A percentile compares a stretch with the other conserved stretches of the same genome.
Evolutionary conservation across 2,888 invertebrate genomes (phyloP).

Genomic region (Mythimna impura): DNA sequence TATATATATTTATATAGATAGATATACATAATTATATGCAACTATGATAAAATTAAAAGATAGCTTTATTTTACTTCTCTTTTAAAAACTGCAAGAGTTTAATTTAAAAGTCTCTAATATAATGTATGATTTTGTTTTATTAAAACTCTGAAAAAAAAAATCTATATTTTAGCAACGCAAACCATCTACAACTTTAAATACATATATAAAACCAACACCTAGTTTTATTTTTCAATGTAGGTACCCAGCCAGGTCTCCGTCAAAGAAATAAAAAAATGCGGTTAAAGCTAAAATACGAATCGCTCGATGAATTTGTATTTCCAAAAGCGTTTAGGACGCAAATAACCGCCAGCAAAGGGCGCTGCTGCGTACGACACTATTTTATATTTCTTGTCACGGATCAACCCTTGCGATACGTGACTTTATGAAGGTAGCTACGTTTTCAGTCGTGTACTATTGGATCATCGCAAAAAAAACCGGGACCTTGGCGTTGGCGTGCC

Average conservation of each 20-base stretch:
- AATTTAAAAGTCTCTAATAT: too few relatives aligned
- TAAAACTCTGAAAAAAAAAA: neutral
- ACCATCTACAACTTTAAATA: neutral
- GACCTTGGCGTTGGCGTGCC: conserved; percentile 74
- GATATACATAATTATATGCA: too few relatives aligned
- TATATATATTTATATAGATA: too few relatives aligned
- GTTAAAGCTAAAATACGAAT: conserved; percentile 30
- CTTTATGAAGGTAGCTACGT: conserved; percentile 67
- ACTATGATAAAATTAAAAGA: too few relatives aligned
- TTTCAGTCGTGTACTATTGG: conserved; percentile 63
- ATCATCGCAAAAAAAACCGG: conserved; percentile 72
- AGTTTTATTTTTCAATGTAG: neutral
- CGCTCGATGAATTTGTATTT: conserved; percentile 57
- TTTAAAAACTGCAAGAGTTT: too few relatives aligned
- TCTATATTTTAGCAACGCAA: too few relatives aligned
- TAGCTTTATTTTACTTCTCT: too few relatives aligned
- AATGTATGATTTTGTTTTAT: too few relatives aligned
- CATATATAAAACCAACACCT: neutral
- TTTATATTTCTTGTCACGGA: conserved; percentile 70
- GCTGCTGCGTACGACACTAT: conserved; percentile 47
- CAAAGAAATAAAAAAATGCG: conserved; percentile 25
- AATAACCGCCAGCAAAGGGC: conserved; percentile 47
- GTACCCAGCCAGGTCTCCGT: neutral
- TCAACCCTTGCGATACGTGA: conserved; percentile 73
- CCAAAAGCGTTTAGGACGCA: conserved; percentile 52